Percentiles rank a stretch among this genome's conserved stretches.
Conservation (phyloP, 2,113 vertebrate species). For the Protobothrops mucrosquamatus region DNA sequence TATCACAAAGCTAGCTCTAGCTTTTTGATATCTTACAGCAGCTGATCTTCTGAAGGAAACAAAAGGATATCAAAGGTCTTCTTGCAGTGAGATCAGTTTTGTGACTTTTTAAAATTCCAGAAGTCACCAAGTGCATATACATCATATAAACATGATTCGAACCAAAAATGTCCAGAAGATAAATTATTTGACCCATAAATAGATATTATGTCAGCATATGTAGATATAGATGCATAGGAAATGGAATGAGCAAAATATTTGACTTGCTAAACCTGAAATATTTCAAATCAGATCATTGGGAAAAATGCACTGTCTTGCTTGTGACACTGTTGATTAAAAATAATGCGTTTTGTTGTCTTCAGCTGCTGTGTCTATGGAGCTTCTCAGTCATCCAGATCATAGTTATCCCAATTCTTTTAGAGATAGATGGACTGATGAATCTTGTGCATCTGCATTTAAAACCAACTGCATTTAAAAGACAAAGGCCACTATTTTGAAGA, state of each 20-base stretch:
- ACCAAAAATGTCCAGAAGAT: background rate
- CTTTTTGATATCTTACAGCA: no score
- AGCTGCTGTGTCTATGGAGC: background rate
- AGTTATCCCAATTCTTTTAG: no score
- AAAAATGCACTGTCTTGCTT: background rate
- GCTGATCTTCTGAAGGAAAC: no score
- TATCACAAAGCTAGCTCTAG: no score
- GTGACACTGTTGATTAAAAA: conserved; percentile 10
- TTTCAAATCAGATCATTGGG: background rate
- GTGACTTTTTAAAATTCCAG: background rate
- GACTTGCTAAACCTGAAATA: background rate
- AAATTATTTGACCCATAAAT: background rate
- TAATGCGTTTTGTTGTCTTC: background rate
- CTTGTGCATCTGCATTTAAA: no score
- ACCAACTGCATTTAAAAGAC: no score
- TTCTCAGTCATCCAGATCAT: no score
- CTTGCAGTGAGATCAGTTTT: background rate
- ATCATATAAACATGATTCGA: background rate
- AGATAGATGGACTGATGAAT: no score
- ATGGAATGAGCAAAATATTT: background rate
- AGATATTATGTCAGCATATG: background rate
- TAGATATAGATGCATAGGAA: background rate
- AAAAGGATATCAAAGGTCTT: background rate
- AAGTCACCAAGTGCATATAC: background rate
- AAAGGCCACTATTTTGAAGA: no score